phyloP scores from a whole-genome alignment of 2,888 invertebrate species.

The Epinotia nisella region DNA sequence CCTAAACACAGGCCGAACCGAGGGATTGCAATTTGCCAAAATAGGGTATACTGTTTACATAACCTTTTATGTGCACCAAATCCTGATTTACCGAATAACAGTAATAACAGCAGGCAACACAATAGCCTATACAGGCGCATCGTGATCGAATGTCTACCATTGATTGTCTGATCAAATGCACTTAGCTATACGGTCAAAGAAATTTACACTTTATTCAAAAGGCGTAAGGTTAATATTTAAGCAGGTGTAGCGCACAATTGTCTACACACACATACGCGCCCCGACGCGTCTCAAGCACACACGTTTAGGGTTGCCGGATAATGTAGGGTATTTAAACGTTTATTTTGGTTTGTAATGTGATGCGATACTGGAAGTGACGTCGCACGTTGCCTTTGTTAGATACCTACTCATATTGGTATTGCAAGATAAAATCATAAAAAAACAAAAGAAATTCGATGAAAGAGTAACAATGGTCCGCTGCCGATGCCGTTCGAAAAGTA shows the following conservation, averaged over 20 bases:
- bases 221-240: conserved; percentile 19
- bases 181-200: background rate
- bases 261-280: conserved; percentile 16
- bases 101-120: conserved; percentile 7
- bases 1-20: no score
- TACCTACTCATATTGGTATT: no score
- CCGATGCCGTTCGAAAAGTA: no score
- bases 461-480: no score
- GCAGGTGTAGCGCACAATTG: conserved; percentile 19
- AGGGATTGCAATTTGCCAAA: conserved; percentile 31
- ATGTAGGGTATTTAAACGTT: conserved; percentile 19
- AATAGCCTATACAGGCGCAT: conserved; percentile 7
- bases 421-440: no score
- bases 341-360: conserved; percentile 17
- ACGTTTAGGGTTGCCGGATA: conserved; percentile 17
- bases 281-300: conserved; percentile 29
- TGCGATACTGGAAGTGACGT: background rate
- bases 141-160: conserved; percentile 35
- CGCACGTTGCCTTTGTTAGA: no score
- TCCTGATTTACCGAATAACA: conserved; percentile 11
- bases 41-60: conserved; percentile 21
- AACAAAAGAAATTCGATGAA: no score
- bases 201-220: conserved; percentile 4
- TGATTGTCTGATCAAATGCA: conserved; percentile 31
- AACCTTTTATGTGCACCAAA: conserved; percentile 12